These are phyloP conservation scores for Asbolus verrucosus DNA, from an alignment of 1,140 invertebrate genomes.

Conservation along the genomic window DNA sequence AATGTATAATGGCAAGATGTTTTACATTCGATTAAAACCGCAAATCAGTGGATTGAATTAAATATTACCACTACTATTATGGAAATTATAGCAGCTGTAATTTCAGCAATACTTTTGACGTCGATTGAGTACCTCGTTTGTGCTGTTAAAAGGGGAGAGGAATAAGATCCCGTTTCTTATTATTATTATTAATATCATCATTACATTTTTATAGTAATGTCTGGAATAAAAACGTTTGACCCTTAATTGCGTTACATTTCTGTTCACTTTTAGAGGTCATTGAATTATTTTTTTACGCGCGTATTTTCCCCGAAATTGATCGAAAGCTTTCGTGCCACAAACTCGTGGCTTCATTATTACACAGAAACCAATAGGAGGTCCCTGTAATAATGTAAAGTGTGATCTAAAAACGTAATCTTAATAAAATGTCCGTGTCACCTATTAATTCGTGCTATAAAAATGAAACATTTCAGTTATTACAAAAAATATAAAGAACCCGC, in stretches of 20 bases:
- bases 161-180: too few relatives aligned
- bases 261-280: slow-evolving; percentile 13
- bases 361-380: too few relatives aligned
- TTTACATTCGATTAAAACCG: too few relatives aligned
- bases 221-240: slow-evolving; percentile 8
- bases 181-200: too few relatives aligned
- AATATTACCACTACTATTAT: too few relatives aligned
- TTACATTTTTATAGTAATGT: neutral
- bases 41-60: too few relatives aligned
- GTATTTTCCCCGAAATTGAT: slow-evolving; percentile 20
- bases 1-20: too few relatives aligned
- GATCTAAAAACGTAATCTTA: slow-evolving; percentile 21
- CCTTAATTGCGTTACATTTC: slow-evolving; percentile 2
- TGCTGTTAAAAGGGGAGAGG: too few relatives aligned
- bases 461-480: slow-evolving; percentile 15
- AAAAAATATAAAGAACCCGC: slow-evolving; percentile 25
- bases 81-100: too few relatives aligned
- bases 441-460: slow-evolving; percentile 4
- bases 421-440: slow-evolving; percentile 14
- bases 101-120: too few relatives aligned
- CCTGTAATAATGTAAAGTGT: too few relatives aligned
- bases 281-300: slow-evolving; percentile 7
- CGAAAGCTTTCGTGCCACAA: slow-evolving; percentile 5
- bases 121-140: too few relatives aligned
- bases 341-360: neutral